These are phyloP conservation scores for Pangasius krempfi DNA, from an alignment of 2,797 vertebrate genomes.

Conservation along the genomic window DNA sequence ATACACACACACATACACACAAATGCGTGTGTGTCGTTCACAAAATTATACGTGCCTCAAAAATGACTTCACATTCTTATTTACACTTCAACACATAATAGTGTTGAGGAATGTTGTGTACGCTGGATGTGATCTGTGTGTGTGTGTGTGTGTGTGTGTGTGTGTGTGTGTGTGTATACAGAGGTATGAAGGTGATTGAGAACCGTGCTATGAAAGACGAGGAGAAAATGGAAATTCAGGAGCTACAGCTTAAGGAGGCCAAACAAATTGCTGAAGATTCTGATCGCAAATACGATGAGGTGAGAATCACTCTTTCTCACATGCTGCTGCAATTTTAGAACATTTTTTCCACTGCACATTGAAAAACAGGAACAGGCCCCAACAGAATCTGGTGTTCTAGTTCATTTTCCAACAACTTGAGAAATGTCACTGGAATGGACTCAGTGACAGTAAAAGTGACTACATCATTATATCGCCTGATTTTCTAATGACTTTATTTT, in stretches of 20 bases:
- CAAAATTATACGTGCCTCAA: not conserved
- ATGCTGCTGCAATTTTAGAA: too few species aligned
- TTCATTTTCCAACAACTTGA: not conserved
- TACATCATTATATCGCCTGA: not conserved
- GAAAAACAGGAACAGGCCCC: not conserved
- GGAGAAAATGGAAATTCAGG: conserved; percentile 98
- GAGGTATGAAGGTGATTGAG: conserved; percentile 98
- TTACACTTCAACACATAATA: not conserved
- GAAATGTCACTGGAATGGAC: not conserved
- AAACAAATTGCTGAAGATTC: conserved; percentile 96
- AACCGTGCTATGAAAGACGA: conserved; percentile 97
- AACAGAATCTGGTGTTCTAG: not conserved
- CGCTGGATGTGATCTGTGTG: not conserved
- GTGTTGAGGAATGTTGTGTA: not conserved
- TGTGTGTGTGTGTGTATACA: conserved; percentile 61
- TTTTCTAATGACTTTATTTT: not conserved
- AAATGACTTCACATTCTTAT: not conserved
- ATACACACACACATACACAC: not conserved
- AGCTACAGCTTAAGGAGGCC: conserved; percentile 95
- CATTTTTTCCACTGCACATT: not conserved
- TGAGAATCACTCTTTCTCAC: conserved; percentile 56
- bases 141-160: not conserved
- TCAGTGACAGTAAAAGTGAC: not conserved
- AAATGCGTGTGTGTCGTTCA: not conserved
- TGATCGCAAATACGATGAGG: conserved; percentile 97